These are phyloP conservation scores for Neotoma lepida DNA, from an alignment of 2,113 vertebrate species.

Conservation along the genomic window DNA sequence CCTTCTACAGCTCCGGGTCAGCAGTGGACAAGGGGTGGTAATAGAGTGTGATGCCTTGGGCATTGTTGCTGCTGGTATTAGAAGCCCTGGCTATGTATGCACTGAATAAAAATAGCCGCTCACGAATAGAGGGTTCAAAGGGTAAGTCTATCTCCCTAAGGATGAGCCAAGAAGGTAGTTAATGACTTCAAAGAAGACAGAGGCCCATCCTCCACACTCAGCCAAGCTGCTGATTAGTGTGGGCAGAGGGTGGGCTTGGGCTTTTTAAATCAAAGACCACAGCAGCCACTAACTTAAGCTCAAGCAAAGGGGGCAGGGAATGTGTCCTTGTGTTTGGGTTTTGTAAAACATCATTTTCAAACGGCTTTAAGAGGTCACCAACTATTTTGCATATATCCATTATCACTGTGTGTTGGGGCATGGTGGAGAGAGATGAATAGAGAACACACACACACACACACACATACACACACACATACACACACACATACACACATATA, in stretches of 20 bases:
- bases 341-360: conserved; percentile 16
- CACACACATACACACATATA: no score
- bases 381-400: neutral
- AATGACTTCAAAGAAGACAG: neutral
- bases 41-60: neutral
- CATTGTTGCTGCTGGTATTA: accelerated
- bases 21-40: neutral
- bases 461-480: no score
- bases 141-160: neutral
- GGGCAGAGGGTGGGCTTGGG: neutral
- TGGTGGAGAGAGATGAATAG: neutral
- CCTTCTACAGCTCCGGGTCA: neutral
- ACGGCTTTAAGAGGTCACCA: conserved; percentile 6
- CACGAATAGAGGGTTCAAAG: conserved; percentile 35
- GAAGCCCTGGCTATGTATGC: neutral
- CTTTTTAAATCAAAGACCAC: conserved; percentile 4
- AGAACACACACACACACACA: neutral
- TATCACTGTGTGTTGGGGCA: neutral
- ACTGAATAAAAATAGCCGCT: neutral
- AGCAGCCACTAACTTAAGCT: neutral
- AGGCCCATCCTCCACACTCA: neutral
- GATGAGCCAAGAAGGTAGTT: neutral
- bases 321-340: neutral
- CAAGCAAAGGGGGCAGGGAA: neutral
- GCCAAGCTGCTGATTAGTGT: neutral